Percentiles rank a stretch among this genome's conserved stretches.
These are phyloP conservation scores for Harpalus rufipes DNA, from an alignment of 2,888 invertebrate genomes.

Conservation along the genomic window DNA sequence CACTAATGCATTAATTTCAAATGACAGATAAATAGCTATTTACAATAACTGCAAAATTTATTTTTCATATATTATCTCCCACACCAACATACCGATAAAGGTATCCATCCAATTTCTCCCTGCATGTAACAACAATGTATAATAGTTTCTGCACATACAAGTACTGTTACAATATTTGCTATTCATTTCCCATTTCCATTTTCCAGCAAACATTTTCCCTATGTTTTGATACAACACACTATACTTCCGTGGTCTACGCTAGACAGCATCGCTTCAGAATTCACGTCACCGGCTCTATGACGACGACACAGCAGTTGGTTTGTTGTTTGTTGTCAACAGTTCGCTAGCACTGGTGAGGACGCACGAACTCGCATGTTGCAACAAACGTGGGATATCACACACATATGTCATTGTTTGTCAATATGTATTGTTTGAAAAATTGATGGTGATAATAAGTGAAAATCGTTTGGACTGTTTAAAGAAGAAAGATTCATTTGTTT, in stretches of 20 bases:
- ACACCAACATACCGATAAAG: background rate
- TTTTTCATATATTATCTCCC: no score
- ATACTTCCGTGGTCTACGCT: background rate
- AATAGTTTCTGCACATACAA: background rate
- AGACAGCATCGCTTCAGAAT: background rate
- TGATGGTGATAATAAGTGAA: background rate
- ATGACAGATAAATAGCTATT: no score
- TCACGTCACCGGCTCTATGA: background rate
- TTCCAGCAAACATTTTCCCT: background rate
- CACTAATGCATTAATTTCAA: no score
- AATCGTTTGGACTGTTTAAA: background rate
- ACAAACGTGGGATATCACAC: background rate
- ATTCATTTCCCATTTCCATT: background rate
- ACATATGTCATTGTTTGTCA: background rate
- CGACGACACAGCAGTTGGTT: background rate
- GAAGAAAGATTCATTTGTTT: no score
- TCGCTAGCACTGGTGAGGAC: background rate
- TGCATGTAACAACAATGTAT: background rate
- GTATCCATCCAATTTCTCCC: background rate
- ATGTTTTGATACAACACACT: background rate
- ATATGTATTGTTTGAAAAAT: background rate
- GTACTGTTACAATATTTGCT: background rate
- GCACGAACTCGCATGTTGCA: background rate
- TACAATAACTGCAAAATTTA: no score
- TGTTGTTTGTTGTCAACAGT: constrained; percentile 1